Percentiles rank a stretch among this genome's conserved stretches.
Conservation (phyloP, 2,888 invertebrate genomes). For the Laspeyria flexula region DNA sequence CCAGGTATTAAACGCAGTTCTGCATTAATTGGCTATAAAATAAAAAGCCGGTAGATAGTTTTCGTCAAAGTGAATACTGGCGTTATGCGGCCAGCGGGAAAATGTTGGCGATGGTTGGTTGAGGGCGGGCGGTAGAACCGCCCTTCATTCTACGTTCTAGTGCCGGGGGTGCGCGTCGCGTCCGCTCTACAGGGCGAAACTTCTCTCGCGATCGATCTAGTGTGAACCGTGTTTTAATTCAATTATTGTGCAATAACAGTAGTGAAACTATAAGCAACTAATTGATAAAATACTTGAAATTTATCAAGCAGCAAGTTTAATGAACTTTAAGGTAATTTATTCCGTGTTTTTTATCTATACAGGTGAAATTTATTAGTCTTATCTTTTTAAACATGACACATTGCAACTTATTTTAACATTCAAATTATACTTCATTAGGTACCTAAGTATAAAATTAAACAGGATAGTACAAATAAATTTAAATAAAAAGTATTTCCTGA, state of each 20-base stretch:
- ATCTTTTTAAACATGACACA: no score
- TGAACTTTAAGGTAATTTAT: slow-evolving; percentile 29
- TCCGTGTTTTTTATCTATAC: background rate
- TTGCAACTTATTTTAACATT: no score
- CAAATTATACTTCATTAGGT: no score
- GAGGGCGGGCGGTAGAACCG: slow-evolving; percentile 53
- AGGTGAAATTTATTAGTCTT: background rate
- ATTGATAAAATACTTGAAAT: slow-evolving; percentile 12
- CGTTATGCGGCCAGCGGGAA: slow-evolving; percentile 23
- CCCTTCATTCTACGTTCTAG: slow-evolving; percentile 55
- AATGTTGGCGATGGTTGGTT: slow-evolving; percentile 23
- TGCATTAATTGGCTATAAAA: no score
- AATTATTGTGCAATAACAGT: slow-evolving; percentile 26
- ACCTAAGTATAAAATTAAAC: no score
- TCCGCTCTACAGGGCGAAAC: slow-evolving; percentile 43
- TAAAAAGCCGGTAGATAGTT: slow-evolving; percentile 26
- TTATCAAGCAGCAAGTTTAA: slow-evolving; percentile 15
- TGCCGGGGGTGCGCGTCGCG: slow-evolving; percentile 62
- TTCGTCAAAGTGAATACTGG: slow-evolving; percentile 25
- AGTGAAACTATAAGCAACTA: slow-evolving; percentile 37
- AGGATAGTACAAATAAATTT: no score
- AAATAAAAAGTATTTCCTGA: no score
- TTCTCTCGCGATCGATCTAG: slow-evolving; percentile 45
- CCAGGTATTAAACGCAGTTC: no score
- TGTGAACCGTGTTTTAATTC: slow-evolving; percentile 26